Evolutionary conservation across 2,797 vertebrate species (phyloP).

Genomic region (Labeo calbasu): DNA sequence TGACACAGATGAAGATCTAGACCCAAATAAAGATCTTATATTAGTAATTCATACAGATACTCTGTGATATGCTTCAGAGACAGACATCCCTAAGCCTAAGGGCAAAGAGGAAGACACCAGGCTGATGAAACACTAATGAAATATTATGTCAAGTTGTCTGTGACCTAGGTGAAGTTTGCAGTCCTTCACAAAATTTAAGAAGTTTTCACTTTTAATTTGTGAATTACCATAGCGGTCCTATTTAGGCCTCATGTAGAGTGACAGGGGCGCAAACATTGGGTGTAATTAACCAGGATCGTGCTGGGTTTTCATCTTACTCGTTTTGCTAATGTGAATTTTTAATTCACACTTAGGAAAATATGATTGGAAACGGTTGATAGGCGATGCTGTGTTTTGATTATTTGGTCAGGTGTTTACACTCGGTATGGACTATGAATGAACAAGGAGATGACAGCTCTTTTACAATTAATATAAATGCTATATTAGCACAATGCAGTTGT

Average conservation of each 20-base stretch:
- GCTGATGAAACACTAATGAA: constrained; percentile 55
- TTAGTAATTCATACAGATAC: constrained; percentile 53
- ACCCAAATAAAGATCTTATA: constrained; percentile 49
- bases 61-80: constrained; percentile 34
- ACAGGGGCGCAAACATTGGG: neutral
- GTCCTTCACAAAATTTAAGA: constrained; percentile 12
- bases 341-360: neutral
- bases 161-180: constrained; percentile 34
- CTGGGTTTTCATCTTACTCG: neutral
- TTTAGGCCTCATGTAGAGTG: neutral
- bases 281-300: neutral
- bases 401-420: neutral
- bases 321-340: neutral
- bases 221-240: neutral
- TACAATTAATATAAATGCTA: neutral
- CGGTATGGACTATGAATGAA: neutral
- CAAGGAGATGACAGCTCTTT: neutral
- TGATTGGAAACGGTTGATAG: neutral
- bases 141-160: constrained; percentile 32
- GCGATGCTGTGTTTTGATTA: neutral
- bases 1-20: constrained; percentile 42
- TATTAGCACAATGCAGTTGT: neutral
- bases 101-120: constrained; percentile 30
- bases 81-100: constrained; percentile 39
- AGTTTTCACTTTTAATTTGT: constrained; percentile 17